These are phyloP conservation scores for Nyctalus aviator DNA, from an alignment of 2,797 vertebrate genomes.

Conservation along the genomic window DNA sequence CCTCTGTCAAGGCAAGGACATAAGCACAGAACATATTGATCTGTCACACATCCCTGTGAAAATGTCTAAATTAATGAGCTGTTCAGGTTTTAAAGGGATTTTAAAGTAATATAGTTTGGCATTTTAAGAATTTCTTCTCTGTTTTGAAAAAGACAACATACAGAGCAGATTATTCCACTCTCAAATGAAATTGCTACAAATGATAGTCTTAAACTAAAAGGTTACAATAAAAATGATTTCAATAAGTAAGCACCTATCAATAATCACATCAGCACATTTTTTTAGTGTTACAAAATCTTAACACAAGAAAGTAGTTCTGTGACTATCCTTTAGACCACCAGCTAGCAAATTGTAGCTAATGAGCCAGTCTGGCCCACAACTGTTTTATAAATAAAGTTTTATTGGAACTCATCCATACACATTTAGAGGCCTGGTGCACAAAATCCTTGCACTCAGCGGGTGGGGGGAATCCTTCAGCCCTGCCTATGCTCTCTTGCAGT, in stretches of 20 bases:
- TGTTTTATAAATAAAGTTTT: slow-evolving; percentile 52
- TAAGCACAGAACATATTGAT: slow-evolving; percentile 47
- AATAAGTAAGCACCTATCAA: slow-evolving; percentile 7
- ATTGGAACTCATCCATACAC: neutral
- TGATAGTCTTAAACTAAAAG: slow-evolving; percentile 35
- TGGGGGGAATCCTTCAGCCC: no score
- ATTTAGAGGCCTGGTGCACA: neutral
- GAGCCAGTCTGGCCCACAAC: neutral
- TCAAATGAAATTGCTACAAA: slow-evolving; percentile 68
- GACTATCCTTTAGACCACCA: neutral
- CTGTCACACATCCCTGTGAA: slow-evolving; percentile 58
- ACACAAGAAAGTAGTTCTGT: neutral
- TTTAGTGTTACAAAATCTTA: slow-evolving; percentile 9
- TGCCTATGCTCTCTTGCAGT: no score
- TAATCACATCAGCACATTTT: neutral
- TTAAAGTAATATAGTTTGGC: slow-evolving; percentile 32
- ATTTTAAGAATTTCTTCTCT: slow-evolving; percentile 53
- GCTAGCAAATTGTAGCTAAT: neutral
- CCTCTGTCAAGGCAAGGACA: slow-evolving; percentile 53
- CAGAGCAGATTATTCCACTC: slow-evolving; percentile 35
- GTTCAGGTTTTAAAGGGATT: slow-evolving; percentile 47
- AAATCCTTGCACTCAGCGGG: no score
- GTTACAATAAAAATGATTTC: slow-evolving; percentile 50
- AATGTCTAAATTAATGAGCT: slow-evolving; percentile 63
- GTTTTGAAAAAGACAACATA: slow-evolving; percentile 33